Evolutionary conservation across 2,888 invertebrate genomes (phyloP).

Genomic region (Lasioglossum zephyrum): DNA sequence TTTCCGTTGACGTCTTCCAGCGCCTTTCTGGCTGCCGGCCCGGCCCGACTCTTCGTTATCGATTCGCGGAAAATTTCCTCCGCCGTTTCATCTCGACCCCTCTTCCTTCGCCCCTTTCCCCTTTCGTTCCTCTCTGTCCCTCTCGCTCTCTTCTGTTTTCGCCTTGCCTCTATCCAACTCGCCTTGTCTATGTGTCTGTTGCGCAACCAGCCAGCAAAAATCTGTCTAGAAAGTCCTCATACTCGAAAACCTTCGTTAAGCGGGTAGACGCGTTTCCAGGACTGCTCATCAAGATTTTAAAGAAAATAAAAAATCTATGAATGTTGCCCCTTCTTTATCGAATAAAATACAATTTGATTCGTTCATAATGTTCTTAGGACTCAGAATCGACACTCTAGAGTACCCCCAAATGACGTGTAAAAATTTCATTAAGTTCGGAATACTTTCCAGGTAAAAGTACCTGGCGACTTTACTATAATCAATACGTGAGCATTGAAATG

Average conservation of each 20-base stretch:
- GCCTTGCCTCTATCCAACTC: background rate
- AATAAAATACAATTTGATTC: no score
- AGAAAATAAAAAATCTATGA: no score
- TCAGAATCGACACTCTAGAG: no score
- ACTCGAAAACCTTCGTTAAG: conserved; percentile 34
- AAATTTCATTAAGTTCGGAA: no score
- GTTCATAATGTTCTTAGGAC: no score
- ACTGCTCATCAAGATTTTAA: no score
- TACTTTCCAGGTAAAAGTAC: no score
- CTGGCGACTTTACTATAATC: no score
- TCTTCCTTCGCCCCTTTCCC: conserved; percentile 21
- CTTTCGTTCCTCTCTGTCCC: background rate
- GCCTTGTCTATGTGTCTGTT: conserved; percentile 21
- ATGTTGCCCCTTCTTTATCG: no score
- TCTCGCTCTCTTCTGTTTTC: background rate
- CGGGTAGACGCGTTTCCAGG: no score
- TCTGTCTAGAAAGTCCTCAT: conserved; percentile 44
- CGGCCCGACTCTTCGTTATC: conserved; percentile 50
- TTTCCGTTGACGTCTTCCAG: conserved; percentile 24
- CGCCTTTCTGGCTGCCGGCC: conserved; percentile 29
- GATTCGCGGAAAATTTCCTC: conserved; percentile 62
- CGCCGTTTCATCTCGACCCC: conserved; percentile 25
- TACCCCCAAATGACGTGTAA: no score
- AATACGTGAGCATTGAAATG: no score
- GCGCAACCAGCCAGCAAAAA: conserved; percentile 48